Percentiles rank a stretch among this genome's conserved stretches.
phyloP scores from a whole-genome alignment of 2,113 vertebrate species.

The Psilopsiagon aymara region DNA sequence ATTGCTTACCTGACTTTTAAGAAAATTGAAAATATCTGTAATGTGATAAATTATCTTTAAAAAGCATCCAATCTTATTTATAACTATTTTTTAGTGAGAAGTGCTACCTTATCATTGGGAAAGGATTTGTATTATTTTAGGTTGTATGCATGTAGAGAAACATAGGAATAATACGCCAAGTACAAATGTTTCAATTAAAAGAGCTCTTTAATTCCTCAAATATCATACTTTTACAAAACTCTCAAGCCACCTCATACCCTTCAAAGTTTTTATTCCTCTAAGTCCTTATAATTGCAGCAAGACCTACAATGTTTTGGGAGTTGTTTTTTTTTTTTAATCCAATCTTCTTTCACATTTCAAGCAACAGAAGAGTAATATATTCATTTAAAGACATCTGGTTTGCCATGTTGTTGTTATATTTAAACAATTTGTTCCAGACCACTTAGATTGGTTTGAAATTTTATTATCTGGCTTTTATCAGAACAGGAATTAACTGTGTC shows the following conservation, averaged over 20 bases:
- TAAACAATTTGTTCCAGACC: background rate
- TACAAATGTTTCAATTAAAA: background rate
- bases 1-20: background rate
- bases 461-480: background rate
- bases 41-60: background rate
- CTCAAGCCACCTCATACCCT: background rate
- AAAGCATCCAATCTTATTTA: background rate
- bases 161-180: background rate
- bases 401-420: background rate
- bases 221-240: background rate
- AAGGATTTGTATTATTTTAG: background rate
- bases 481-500: background rate
- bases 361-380: background rate
- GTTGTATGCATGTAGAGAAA: background rate
- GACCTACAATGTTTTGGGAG: rapidly evolving
- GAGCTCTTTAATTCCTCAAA: background rate
- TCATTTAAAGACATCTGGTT: background rate
- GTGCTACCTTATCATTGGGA: background rate
- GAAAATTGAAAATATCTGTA: background rate
- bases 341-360: background rate
- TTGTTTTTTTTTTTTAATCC: background rate
- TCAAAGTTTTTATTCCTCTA: background rate
- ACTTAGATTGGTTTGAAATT: background rate
- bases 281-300: background rate
- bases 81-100: background rate